Evolutionary conservation across 2,888 invertebrate species (phyloP).

Genomic region (Enoplolaimus lenunculus): DNA sequence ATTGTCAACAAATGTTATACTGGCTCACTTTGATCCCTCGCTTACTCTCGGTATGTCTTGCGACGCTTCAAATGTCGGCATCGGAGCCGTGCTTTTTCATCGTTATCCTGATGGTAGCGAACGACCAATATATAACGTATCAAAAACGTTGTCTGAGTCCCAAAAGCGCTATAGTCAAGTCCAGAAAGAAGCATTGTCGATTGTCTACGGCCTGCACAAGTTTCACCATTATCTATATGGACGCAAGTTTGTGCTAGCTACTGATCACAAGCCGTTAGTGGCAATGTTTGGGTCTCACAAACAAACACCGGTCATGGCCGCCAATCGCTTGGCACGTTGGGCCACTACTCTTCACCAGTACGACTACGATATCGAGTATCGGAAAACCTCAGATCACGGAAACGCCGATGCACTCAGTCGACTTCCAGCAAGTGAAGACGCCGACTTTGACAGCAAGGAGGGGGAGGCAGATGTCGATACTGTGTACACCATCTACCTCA

Average conservation of each 20-base stretch:
- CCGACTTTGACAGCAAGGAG: constrained; percentile 22
- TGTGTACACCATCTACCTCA: background rate
- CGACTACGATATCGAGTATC: constrained; percentile 6
- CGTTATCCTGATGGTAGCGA: background rate
- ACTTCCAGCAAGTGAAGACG: constrained; percentile 19
- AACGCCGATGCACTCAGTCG: constrained; percentile 27
- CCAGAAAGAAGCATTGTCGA: background rate
- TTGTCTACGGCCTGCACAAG: background rate
- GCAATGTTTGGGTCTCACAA: constrained; percentile 22
- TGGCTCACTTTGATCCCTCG: constrained; percentile 19
- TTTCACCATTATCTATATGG: constrained; percentile 12
- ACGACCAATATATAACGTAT: background rate
- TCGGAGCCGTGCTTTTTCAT: constrained; percentile 1
- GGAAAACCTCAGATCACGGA: constrained; percentile 22
- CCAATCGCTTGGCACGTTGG: constrained; percentile 24
- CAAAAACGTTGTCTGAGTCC: background rate
- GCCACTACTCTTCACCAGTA: constrained; percentile 19
- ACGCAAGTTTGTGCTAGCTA: constrained; percentile 23
- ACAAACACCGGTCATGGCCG: constrained; percentile 21
- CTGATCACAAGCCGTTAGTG: constrained; percentile 23
- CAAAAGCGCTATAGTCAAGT: background rate
- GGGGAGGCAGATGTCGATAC: constrained; percentile 18
- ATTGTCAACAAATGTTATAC: constrained; percentile 18
- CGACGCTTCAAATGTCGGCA: background rate
- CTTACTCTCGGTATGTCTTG: background rate